Percentiles rank a stretch among this genome's conserved stretches.
These are phyloP conservation scores for Limnodromus scolopaceus DNA, from an alignment of 2,797 vertebrate species.

Conservation along the genomic window DNA sequence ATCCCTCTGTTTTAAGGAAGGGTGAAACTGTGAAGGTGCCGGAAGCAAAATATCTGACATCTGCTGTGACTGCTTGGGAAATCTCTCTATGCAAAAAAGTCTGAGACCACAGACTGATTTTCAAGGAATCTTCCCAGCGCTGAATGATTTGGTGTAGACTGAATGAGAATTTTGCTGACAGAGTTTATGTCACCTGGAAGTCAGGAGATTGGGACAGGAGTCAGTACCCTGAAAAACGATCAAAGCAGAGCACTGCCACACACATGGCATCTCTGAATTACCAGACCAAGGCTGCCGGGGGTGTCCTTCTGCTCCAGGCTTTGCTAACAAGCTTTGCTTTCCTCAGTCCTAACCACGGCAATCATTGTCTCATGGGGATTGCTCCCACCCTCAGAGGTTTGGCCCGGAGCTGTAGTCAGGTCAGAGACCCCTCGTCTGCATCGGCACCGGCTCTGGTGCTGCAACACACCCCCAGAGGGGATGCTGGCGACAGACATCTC, in stretches of 20 bases:
- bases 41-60: constrained; percentile 3
- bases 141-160: background rate
- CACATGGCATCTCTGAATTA: background rate
- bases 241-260: rapidly evolving
- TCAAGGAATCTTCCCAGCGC: background rate
- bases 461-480: background rate
- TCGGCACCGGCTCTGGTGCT: background rate
- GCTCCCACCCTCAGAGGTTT: background rate
- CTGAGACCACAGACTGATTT: background rate
- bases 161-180: background rate
- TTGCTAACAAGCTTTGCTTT: background rate
- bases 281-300: background rate
- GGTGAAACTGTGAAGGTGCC: background rate
- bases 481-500: background rate
- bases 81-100: background rate
- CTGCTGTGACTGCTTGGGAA: background rate
- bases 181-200: background rate
- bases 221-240: rapidly evolving
- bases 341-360: rapidly evolving
- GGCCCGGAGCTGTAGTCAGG: background rate
- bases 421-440: rapidly evolving
- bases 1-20: background rate
- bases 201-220: background rate
- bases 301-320: background rate
- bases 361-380: background rate